Evolutionary conservation across 2,888 invertebrate genomes (phyloP).

Genomic region (Alitta virens): DNA sequence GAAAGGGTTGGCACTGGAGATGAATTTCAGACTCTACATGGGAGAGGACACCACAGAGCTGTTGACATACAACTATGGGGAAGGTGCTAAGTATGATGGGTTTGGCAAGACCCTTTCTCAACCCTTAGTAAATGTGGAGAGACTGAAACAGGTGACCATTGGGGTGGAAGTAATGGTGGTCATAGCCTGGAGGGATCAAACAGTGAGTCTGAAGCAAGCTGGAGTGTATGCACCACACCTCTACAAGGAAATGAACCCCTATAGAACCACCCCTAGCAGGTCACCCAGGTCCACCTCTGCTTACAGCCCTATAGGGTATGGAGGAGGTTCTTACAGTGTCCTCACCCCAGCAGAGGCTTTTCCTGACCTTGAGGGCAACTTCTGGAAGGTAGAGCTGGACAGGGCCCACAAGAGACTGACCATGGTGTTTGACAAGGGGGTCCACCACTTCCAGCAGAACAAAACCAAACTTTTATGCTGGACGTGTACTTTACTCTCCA

Average conservation of each 20-base stretch:
- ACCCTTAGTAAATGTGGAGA: conserved; percentile 21
- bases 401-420: conserved; percentile 15
- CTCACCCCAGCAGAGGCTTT: conserved; percentile 27
- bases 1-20: conserved; percentile 24
- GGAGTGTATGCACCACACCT: conserved; percentile 17
- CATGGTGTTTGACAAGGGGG: conserved; percentile 30
- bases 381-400: conserved; percentile 27
- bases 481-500: conserved; percentile 26
- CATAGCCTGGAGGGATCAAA: conserved; percentile 23
- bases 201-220: conserved; percentile 2
- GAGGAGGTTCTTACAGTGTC: background rate
- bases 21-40: conserved; percentile 28
- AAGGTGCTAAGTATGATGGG: conserved; percentile 35
- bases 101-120: conserved; percentile 33
- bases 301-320: background rate
- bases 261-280: background rate
- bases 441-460: conserved; percentile 31
- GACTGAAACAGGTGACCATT: conserved; percentile 21
- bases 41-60: conserved; percentile 30
- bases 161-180: conserved; percentile 28
- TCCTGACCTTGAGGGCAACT: conserved; percentile 33
- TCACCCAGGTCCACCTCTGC: conserved; percentile 4
- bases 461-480: conserved; percentile 30
- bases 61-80: conserved; percentile 32
- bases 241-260: conserved; percentile 18